Evolutionary conservation across 2,888 invertebrate genomes (phyloP).

Genomic region (Nesidiocoris tenuis): DNA sequence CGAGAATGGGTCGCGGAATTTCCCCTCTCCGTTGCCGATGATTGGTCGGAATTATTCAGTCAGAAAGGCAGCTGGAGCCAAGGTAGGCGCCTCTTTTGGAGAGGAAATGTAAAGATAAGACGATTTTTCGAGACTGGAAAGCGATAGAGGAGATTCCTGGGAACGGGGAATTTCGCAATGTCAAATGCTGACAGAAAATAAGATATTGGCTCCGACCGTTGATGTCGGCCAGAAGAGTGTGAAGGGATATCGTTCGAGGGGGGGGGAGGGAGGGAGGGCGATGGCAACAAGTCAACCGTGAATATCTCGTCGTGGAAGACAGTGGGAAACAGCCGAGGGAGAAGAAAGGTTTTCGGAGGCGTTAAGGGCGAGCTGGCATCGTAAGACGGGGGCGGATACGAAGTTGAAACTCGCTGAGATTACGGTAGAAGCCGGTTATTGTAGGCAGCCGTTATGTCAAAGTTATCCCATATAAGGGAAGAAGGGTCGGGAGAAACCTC

Average conservation of each 20-base stretch:
- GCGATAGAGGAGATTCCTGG: background rate
- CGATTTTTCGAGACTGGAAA: background rate
- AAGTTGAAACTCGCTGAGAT: constrained; percentile 35
- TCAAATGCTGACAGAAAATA: constrained; percentile 37
- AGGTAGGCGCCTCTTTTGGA: too few relatives aligned
- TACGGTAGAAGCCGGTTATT: constrained; percentile 35
- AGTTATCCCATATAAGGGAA: constrained; percentile 42
- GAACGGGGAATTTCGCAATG: constrained; percentile 21
- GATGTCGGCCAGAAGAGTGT: constrained; percentile 5
- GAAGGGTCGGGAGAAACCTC: constrained; percentile 9
- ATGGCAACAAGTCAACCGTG: constrained; percentile 40
- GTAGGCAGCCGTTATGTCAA: constrained; percentile 41
- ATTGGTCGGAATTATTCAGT: too few relatives aligned
- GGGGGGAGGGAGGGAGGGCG: background rate
- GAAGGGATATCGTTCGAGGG: constrained; percentile 22
- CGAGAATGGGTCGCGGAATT: too few relatives aligned
- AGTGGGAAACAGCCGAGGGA: constrained; percentile 27
- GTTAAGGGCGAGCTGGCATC: background rate
- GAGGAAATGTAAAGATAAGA: background rate
- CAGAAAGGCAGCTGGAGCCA: too few relatives aligned
- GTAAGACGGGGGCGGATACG: background rate
- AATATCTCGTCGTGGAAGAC: constrained; percentile 37
- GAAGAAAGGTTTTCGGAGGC: constrained; percentile 6
- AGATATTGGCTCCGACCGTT: constrained; percentile 20
- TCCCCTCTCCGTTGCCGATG: too few relatives aligned